These are phyloP conservation scores for Acarapis woodi DNA, from an alignment of 1,140 invertebrate genomes.

Conservation along the genomic window DNA sequence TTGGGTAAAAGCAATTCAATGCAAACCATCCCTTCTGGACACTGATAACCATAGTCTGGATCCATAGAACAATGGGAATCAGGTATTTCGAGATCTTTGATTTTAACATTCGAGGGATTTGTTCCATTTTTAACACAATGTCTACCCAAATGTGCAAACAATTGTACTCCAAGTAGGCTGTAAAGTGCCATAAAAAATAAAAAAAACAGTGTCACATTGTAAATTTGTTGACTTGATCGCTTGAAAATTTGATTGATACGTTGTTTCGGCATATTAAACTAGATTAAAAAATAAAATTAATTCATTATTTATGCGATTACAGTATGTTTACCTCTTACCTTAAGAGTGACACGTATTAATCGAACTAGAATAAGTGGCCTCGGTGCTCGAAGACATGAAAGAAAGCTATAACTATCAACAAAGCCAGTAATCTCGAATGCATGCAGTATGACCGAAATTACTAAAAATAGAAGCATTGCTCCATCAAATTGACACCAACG, in stretches of 20 bases:
- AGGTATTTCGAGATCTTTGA: conserved; percentile 90
- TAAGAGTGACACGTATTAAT: conserved; percentile 84
- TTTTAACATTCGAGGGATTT: conserved; percentile 39
- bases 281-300: too few species aligned
- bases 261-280: conserved; percentile 95
- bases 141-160: conserved; percentile 93
- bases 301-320: too few species aligned
- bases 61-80: conserved; percentile 86
- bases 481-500: conserved; percentile 98
- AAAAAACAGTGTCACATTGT: conserved; percentile 98
- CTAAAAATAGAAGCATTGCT: conserved; percentile 83
- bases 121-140: conserved; percentile 86
- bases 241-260: conserved; percentile 98
- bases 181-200: conserved; percentile 99
- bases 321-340: too few species aligned
- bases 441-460: conserved; percentile 82
- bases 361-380: conserved; percentile 90
- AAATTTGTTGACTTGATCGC: conserved; percentile 98
- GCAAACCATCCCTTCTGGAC: conserved; percentile 79
- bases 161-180: conserved; percentile 84
- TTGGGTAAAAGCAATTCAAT: conserved; percentile 63
- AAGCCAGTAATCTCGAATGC: conserved; percentile 25
- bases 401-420: conserved; percentile 28
- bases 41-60: conserved; percentile 49
- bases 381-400: conserved; percentile 69